Evolutionary conservation across 2,113 vertebrate species (phyloP), one percentile per base, ranked within the genome.

Genomic region (Asarcornis scutulata): DNA sequence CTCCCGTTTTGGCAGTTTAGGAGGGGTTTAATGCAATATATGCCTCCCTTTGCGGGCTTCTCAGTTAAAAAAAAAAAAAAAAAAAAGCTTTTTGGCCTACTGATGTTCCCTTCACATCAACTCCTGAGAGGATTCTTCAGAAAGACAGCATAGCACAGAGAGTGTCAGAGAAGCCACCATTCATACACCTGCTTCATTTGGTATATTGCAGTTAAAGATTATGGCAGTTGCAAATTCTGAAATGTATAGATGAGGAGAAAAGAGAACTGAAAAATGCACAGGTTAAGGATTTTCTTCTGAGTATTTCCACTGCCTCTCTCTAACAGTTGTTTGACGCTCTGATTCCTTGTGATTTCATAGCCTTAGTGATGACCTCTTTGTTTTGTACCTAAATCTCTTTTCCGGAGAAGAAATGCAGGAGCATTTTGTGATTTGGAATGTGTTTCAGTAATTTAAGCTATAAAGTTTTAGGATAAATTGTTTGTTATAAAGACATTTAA

Each of bases 391-490:
- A 27, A 69, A 69, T n/a, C 31, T 89, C 62, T 76, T 67, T 86
- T 74, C 78, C 72, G n/a, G 40, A 69, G 85, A 53, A 92, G 78
- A 85, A 91, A 81, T 75, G 83, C 79, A 69, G 59, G 56, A 86
- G 53, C 0, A 0, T 81, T 79, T 73, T 75, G 46, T 86, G 62
- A 67, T 93, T 82, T 59, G 59, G 55, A 73, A 75, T 69, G 27
- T 67, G 15, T 72, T 94, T 91, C 76, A 68, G 66, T 95, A 95
- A 91, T 53, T 22, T 81, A 71, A 79, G 84, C 78, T 80, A 27
- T 85, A 74, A 86, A 66, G 50, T 73, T 90, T 91, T 89, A 85
- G 48, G 77, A 78, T 91, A 72, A 89, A 91, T 75, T 87, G 84
- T 95, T 96, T 96, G 77, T 69, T 88, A 50, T 74, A 40, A 59